Base-by-base conservation (phyloP, 2,113 vertebrate genomes). In the Heliornis fulica region DNA sequence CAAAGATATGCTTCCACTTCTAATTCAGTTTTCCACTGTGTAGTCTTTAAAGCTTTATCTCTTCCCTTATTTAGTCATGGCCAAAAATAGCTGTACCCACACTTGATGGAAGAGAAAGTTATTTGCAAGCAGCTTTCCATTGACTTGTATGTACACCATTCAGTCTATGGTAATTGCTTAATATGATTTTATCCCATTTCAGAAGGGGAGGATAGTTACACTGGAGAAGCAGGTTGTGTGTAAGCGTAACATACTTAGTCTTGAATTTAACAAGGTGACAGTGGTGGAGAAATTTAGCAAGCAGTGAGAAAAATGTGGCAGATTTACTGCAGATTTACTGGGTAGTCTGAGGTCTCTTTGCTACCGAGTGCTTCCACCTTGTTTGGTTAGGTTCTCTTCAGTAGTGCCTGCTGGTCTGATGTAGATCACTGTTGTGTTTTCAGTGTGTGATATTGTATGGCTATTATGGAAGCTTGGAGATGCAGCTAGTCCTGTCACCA, bases 1-100 rank as follows among this genome's bases (percentile, higher is more conserved):
- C 59, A 20, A 74, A 84, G 85, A 91, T 80, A 83, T 89, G 34
- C 82, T 60, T 91, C 50, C 10, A 10, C 43, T 77, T 94, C 59
- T 9, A 83, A 63, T 93, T 96, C 11, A 9, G 78, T 87, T 91
- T 96, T 93, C 71, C 19, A 13, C 54, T 59, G 23, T 60, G 51
- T 48, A 63, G 79, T 54, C 32, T 77, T 83, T 54, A 74, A 95
- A 79, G 43, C 34, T 91, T 96, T 82, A 56, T 94, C 71, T 96
- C 68, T 96, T 96, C 53, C 93, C 90, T 93, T 96, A 66, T 95
- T 94, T 94, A 94, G 93, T 83, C 56, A 40, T 38, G 68, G 71
- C 59, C 82, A 78, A 88, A 92, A 93, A 90, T 96, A 96, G 59
- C 76, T 88, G 71, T 77, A 34, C 59, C 48, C 40, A 1, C 23